These are phyloP conservation scores for Alloscopus bannaensis DNA, from an alignment of 2,888 invertebrate genomes.

Conservation along the genomic window DNA sequence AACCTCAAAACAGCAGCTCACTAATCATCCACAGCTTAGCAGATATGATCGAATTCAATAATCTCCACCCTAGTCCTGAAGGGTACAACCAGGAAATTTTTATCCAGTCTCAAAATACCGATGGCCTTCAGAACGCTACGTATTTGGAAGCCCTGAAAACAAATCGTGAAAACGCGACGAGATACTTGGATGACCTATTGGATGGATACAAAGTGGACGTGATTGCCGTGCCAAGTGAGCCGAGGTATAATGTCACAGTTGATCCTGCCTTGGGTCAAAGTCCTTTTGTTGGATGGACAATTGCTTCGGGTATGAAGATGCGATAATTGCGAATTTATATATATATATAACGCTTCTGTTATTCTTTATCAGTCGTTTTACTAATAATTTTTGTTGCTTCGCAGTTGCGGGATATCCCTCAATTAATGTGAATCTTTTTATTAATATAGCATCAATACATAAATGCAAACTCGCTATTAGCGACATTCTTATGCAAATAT, in stretches of 20 bases:
- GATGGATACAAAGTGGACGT: constrained; percentile 33
- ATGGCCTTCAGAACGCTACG: constrained; percentile 53
- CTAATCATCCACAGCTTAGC: constrained; percentile 30
- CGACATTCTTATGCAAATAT: constrained; percentile 1
- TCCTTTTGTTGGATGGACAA: background rate
- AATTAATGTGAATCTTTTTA: constrained; percentile 24
- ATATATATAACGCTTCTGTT: too few relatives aligned
- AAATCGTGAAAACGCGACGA: constrained; percentile 30
- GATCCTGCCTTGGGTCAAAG: background rate
- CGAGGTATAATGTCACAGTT: background rate
- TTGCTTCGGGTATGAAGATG: too few relatives aligned
- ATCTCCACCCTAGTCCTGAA: constrained; percentile 44
- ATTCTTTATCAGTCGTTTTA: too few relatives aligned
- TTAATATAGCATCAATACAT: too few relatives aligned
- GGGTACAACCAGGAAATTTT: constrained; percentile 57
- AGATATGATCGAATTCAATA: constrained; percentile 61
- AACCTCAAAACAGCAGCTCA: background rate
- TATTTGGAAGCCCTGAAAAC: constrained; percentile 26
- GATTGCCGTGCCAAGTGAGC: constrained; percentile 22
- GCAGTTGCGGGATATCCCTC: constrained; percentile 46
- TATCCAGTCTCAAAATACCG: constrained; percentile 46
- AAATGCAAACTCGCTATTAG: too few relatives aligned
- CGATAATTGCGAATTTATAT: too few relatives aligned
- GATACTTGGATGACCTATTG: constrained; percentile 35
- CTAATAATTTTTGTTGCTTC: too few relatives aligned